Percentiles rank a stretch among this genome's conserved stretches.
Evolutionary conservation across 1,140 invertebrate species (phyloP).

Genomic region (Battus philenor): DNA sequence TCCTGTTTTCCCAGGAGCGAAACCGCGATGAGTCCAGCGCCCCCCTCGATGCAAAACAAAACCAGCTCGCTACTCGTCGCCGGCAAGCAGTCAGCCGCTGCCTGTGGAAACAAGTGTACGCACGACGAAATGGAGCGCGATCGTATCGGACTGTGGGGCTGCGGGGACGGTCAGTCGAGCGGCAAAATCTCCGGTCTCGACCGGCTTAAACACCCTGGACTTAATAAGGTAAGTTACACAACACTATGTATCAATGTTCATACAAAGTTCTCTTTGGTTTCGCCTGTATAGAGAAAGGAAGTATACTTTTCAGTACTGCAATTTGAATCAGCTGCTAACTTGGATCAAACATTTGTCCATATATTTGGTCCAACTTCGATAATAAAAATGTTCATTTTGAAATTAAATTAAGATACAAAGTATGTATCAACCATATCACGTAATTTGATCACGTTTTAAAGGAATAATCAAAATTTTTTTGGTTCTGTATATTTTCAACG

Average conservation of each 20-base stretch:
- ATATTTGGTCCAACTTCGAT: constrained; percentile 12
- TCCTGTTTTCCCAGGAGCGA: constrained; percentile 72
- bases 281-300: constrained; percentile 38
- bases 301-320: constrained; percentile 17
- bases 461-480: too few relatives aligned
- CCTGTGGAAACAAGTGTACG: constrained; percentile 42
- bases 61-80: constrained; percentile 33
- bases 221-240: constrained; percentile 85
- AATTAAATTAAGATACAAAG: too few relatives aligned
- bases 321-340: constrained; percentile 11
- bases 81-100: constrained; percentile 51
- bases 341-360: constrained; percentile 10
- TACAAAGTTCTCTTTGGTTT: constrained; percentile 28
- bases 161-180: constrained; percentile 71
- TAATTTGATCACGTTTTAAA: too few relatives aligned
- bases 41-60: constrained; percentile 61
- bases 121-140: constrained; percentile 76
- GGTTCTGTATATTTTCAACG: too few relatives aligned
- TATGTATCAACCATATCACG: too few relatives aligned
- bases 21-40: constrained; percentile 60
- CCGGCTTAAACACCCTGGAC: constrained; percentile 83
- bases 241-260: constrained; percentile 1
- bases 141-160: constrained; percentile 79
- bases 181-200: constrained; percentile 81
- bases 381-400: constrained; percentile 37